Evolutionary conservation across 2,113 vertebrate species (phyloP).

Genomic region (Sigmodon hispidus): DNA sequence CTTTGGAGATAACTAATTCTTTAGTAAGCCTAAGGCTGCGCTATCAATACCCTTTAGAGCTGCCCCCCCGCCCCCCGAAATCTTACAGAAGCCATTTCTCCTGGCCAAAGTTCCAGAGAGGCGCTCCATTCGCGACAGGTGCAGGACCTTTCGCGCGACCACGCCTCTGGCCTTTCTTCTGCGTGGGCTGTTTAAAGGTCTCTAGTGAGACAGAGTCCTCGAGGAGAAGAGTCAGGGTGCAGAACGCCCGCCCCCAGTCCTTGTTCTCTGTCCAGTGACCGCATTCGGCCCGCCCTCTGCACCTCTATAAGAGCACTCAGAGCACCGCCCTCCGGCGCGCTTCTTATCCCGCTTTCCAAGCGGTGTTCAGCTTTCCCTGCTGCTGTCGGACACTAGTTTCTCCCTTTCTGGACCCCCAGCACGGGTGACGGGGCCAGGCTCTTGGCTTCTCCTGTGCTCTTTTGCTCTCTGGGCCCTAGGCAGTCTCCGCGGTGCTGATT

Average conservation of each 20-base stretch:
- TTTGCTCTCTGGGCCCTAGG: background rate
- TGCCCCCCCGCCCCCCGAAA: background rate
- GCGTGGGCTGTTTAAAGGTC: background rate
- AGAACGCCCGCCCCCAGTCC: slow-evolving; percentile 68
- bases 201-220: accelerated
- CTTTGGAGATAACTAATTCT: background rate
- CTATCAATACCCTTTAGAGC: no score
- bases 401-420: background rate
- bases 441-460: background rate
- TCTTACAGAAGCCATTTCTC: no score
- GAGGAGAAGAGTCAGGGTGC: accelerated
- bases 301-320: background rate
- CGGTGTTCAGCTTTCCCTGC: background rate
- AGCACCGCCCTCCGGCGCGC: background rate
- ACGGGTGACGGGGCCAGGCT: background rate
- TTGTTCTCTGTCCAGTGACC: slow-evolving; percentile 4
- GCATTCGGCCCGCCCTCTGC: slow-evolving; percentile 38
- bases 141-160: background rate
- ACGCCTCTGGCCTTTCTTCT: no score
- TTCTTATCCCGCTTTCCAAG: accelerated
- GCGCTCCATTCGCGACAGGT: background rate
- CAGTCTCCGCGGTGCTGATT: accelerated
- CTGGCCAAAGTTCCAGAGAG: background rate
- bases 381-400: background rate
- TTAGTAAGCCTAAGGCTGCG: background rate